Evolutionary conservation across 1,140 invertebrate genomes (phyloP).

Genomic region (Amphibalanus amphitrite): DNA sequence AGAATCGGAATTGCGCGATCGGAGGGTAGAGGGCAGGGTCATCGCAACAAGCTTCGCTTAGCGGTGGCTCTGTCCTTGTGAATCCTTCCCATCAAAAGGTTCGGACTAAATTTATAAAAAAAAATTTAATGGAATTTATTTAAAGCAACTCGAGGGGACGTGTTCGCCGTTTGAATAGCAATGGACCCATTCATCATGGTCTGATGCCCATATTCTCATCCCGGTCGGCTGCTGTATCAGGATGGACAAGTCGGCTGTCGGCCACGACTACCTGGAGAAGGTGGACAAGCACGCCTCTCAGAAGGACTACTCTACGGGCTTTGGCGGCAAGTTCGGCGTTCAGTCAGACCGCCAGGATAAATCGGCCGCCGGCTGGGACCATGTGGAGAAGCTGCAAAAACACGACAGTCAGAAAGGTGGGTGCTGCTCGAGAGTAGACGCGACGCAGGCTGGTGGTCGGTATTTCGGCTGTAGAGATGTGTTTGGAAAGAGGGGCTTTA

Average conservation of each 20-base stretch:
- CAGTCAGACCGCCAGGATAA: conserved; percentile 40
- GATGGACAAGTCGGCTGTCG: conserved; percentile 63
- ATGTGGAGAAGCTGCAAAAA: conserved; percentile 25
- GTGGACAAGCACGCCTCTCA: conserved; percentile 60
- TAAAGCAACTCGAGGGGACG: no score
- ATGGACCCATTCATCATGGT: no score
- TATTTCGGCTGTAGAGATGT: not conserved
- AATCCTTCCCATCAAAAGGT: no score
- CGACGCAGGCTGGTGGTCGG: not conserved
- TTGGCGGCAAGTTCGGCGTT: conserved; percentile 39
- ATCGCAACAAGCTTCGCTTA: no score
- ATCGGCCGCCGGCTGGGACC: no score
- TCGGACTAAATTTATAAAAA: no score
- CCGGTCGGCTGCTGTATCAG: conserved; percentile 20
- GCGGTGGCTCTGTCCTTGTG: no score
- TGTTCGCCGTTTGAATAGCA: no score
- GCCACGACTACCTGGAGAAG: conserved; percentile 50
- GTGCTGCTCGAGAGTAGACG: not conserved
- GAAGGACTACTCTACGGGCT: conserved; percentile 50
- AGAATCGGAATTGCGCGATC: no score
- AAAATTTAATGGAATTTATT: no score
- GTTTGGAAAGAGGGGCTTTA: not conserved
- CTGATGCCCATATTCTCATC: no score
- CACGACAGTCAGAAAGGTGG: conserved; percentile 32
- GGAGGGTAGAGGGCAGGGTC: no score